phyloP scores from a whole-genome alignment of 2,797 vertebrate genomes.

The Dromococcyx pavoninus region DNA sequence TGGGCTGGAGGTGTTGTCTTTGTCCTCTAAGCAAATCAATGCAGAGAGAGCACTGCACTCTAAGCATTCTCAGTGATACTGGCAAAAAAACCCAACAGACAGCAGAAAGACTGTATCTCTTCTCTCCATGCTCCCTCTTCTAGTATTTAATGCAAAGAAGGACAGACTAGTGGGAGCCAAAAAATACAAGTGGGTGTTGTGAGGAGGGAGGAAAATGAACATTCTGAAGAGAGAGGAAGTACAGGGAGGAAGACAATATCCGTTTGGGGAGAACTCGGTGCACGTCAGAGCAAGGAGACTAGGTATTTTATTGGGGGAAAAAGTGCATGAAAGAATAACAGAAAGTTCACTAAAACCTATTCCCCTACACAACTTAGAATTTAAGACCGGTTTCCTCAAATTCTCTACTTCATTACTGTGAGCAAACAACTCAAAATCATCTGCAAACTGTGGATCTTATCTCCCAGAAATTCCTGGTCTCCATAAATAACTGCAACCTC shows the following conservation, averaged over 20 bases:
- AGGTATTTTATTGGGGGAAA: neutral
- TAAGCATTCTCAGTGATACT: neutral
- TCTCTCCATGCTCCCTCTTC: conserved; percentile 23
- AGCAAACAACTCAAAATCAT: conserved; percentile 22
- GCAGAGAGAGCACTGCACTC: neutral
- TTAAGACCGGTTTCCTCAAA: neutral
- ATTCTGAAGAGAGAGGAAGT: neutral
- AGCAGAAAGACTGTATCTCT: neutral
- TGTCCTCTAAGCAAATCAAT: neutral
- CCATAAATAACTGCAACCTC: neutral
- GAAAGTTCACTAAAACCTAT: neutral
- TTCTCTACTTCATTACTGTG: neutral
- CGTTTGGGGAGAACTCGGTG: neutral
- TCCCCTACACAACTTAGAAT: neutral
- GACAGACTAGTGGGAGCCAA: neutral
- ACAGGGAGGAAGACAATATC: neutral
- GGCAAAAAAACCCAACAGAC: neutral
- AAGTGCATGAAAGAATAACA: neutral
- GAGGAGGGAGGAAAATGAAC: neutral
- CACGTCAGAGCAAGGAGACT: neutral
- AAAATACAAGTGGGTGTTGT: neutral
- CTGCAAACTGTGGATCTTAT: neutral
- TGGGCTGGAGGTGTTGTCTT: neutral
- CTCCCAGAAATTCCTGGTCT: neutral
- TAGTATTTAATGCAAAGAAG: neutral